A percentile compares a stretch with the other conserved stretches of the same genome.
These are phyloP conservation scores for Axis porcinus DNA, from an alignment of 2,113 vertebrate genomes.

Conservation along the genomic window DNA sequence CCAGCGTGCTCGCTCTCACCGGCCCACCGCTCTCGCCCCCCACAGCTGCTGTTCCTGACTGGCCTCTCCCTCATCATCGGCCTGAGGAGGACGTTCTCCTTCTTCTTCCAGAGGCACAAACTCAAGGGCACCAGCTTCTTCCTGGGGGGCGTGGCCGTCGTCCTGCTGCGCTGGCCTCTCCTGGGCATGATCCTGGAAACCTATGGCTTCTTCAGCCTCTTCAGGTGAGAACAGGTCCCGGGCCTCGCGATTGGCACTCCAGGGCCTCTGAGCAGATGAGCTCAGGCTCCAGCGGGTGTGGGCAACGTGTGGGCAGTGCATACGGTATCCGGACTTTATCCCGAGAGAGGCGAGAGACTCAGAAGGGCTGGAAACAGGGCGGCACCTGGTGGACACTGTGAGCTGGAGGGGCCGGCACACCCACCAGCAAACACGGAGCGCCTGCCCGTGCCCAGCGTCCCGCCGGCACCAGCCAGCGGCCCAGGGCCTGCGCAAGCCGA, in stretches of 20 bases:
- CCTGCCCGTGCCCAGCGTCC: neutral
- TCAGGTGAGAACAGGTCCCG: conserved; percentile 79
- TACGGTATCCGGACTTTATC: neutral
- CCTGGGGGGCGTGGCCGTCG: conserved; percentile 85
- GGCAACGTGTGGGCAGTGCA: neutral
- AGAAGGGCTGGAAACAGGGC: neutral
- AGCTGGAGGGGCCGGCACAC: too few relatives aligned
- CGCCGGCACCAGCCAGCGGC: neutral
- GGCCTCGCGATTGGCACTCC: neutral
- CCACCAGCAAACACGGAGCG: neutral
- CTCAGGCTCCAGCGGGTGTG: neutral
- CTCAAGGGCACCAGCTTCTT: conserved; percentile 90
- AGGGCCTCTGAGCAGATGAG: neutral
- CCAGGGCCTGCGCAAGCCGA: neutral
- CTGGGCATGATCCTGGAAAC: conserved; percentile 89
- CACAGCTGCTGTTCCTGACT: conserved; percentile 88
- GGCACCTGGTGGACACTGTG: neutral
- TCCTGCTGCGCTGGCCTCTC: conserved; percentile 89
- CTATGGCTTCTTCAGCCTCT: conserved; percentile 90
- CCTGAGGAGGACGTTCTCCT: conserved; percentile 83
- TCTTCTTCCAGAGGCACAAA: conserved; percentile 92
- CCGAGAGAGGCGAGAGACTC: neutral
- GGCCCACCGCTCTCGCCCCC: neutral
- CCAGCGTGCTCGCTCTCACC: rapidly evolving
- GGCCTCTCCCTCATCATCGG: conserved; percentile 90